phyloP scores from a whole-genome alignment of 2,888 invertebrate genomes.

The Habrosyne pyritoides region DNA sequence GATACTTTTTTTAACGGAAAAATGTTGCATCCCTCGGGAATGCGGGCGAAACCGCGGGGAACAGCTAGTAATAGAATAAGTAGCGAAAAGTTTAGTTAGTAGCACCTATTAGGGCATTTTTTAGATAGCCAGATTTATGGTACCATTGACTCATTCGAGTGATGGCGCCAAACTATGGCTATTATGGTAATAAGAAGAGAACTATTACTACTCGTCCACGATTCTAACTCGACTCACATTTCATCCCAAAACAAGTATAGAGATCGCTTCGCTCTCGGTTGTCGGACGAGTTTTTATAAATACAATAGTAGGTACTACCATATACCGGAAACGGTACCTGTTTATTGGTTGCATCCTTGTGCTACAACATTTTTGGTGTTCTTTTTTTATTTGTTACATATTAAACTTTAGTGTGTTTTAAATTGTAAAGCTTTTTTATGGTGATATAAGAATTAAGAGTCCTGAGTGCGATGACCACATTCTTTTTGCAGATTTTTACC shows the following conservation, averaged over 20 bases:
- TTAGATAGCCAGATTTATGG: conserved; percentile 48
- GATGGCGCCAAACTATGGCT: conserved; percentile 58
- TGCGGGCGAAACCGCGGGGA: too few species aligned
- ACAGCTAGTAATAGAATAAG: not conserved
- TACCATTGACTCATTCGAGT: conserved; percentile 55
- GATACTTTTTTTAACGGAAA: too few species aligned
- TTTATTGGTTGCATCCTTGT: conserved; percentile 60
- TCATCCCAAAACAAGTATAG: conserved; percentile 38
- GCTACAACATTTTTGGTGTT: conserved; percentile 45
- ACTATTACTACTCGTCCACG: conserved; percentile 42
- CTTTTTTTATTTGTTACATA: conserved; percentile 37
- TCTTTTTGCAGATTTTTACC: not conserved
- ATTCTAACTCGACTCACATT: conserved; percentile 14
- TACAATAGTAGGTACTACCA: conserved; percentile 40
- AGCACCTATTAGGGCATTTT: conserved; percentile 50
- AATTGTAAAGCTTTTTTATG: not conserved
- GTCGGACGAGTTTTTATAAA: conserved; percentile 49
- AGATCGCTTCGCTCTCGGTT: conserved; percentile 31
- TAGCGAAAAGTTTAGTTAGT: conserved; percentile 17
- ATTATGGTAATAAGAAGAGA: conserved; percentile 55
- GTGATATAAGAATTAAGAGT: conserved; percentile 4
- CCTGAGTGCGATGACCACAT: conserved; percentile 4
- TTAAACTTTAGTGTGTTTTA: conserved; percentile 21
- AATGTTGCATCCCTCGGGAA: too few species aligned
- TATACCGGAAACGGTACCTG: conserved; percentile 70